Evolutionary conservation across 92 coral and sea anemone species (phyloP).

Genomic region (Virgularia gustaviana): DNA sequence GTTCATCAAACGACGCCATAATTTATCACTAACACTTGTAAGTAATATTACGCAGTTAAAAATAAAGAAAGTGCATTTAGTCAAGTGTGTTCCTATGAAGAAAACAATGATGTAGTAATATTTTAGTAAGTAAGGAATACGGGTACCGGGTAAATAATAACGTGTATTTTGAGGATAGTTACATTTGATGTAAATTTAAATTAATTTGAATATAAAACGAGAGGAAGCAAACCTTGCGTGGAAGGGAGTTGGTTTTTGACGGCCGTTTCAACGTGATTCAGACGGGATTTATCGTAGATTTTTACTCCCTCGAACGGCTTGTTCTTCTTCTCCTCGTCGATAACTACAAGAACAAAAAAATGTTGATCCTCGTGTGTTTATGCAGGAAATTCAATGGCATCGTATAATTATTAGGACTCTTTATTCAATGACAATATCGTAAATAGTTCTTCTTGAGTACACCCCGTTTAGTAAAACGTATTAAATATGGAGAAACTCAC

Average conservation of each 20-base stretch:
- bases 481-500: constrained; percentile 53
- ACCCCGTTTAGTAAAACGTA: no score
- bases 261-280: constrained; percentile 81
- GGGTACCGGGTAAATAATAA: not conserved
- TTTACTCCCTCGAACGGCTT: constrained; percentile 94
- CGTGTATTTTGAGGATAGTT: not conserved
- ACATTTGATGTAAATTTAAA: no score
- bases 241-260: constrained; percentile 84
- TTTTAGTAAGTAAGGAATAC: not conserved
- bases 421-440: no score
- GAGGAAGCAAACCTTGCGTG: constrained; percentile 67
- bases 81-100: no score
- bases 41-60: no score
- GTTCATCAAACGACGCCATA: no score
- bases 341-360: constrained; percentile 64
- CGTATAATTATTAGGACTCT: no score
- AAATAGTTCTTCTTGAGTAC: no score
- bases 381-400: no score
- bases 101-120: not conserved
- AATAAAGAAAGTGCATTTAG: no score
- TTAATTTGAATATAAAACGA: not conserved
- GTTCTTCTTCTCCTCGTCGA: constrained; percentile 88
- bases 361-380: no score
- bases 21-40: no score
- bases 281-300: constrained; percentile 78